Evolutionary conservation across 2,888 invertebrate genomes (phyloP), one percentile per base, ranked within the genome.

Genomic region (Coelinius sp.): DNA sequence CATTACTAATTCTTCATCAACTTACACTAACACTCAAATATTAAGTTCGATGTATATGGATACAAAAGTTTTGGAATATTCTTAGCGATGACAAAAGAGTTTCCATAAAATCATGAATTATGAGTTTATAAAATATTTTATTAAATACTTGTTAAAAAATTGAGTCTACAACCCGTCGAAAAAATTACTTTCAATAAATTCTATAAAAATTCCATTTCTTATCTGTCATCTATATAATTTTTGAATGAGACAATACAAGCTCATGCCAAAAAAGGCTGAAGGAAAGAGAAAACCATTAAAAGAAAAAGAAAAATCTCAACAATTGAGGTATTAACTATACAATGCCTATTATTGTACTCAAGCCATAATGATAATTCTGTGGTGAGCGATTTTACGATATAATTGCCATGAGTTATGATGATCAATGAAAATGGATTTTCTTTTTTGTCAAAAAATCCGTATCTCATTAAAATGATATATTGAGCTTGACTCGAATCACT

Each of bases 301-400:
- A 1, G 0, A 20, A 10, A 59, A 59, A 59, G 31, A 35, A 3
- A 20, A 31, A 31, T 59, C 35, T 35, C 59, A 59, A 59, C 31
- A 59, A 31, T 35, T 7, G 59, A 59, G 59, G 59, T 35, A 59
- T 59, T 17, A 59, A 31, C 38, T 68, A 68, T 68, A 68, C 56
- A 68, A 56, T 56, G 41, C 68, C 41, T 68, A 56, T 59, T 56
- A 68, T 44, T 68, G 41, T 68, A 44, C 14, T 53, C 41, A 41
- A 20, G 24, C 35, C 52, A 67, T 20, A 38, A 20, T 24, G 12
- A 67, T 53, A 7, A 38, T 12, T 10, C 17, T 20, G 44, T 24
- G 44, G 65, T 17, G 25, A 22, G 52, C 49, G 12, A 59, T 59
- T 59, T 17, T 17, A 5, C 41, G 56, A 27, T 56, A 25, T n/a